A percentile compares a stretch with the other conserved stretches of the same genome.
These are phyloP conservation scores for Archocentrus centrarchus DNA, from an alignment of 2,113 vertebrate species.

Conservation along the genomic window DNA sequence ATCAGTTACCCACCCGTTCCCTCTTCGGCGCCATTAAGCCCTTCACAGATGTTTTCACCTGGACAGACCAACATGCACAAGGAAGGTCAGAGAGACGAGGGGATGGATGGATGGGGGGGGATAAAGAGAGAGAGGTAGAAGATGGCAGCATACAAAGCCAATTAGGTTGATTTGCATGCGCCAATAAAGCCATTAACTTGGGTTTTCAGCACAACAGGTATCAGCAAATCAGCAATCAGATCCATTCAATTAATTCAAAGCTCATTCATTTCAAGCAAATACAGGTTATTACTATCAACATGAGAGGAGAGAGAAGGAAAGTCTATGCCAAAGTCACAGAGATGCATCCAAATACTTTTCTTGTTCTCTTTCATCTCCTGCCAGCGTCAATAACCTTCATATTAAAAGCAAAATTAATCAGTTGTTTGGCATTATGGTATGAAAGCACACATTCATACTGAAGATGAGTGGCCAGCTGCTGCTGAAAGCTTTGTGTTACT, in stretches of 20 bases:
- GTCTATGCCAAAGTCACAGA: neutral
- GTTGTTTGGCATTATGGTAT: conserved; percentile 38
- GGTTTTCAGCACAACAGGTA: conserved; percentile 58
- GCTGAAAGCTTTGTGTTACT: conserved; percentile 53
- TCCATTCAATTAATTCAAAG: conserved; percentile 64
- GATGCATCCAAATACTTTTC: neutral
- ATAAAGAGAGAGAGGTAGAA: conserved; percentile 27
- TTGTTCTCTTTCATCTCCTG: conserved; percentile 24
- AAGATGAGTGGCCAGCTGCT: conserved; percentile 48
- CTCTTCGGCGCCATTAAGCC: conserved; percentile 79
- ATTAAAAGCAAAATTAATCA: conserved; percentile 67
- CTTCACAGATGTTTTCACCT: conserved; percentile 84
- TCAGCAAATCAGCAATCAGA: conserved; percentile 67
- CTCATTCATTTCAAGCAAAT: conserved; percentile 74
- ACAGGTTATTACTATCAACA: conserved; percentile 65
- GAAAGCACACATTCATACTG: conserved; percentile 63
- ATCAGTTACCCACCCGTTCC: conserved; percentile 81
- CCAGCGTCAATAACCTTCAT: conserved; percentile 64
- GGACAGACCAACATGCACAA: conserved; percentile 82
- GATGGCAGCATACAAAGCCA: conserved; percentile 74
- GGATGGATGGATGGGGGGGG: conserved; percentile 41
- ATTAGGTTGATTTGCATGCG: conserved; percentile 75
- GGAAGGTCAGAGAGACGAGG: conserved; percentile 43
- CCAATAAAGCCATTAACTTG: conserved; percentile 66
- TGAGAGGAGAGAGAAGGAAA: conserved; percentile 32